A percentile compares a stretch with the other conserved stretches of the same genome.
phyloP scores from a whole-genome alignment of 2,888 invertebrate species.

The Molanna angustata region DNA sequence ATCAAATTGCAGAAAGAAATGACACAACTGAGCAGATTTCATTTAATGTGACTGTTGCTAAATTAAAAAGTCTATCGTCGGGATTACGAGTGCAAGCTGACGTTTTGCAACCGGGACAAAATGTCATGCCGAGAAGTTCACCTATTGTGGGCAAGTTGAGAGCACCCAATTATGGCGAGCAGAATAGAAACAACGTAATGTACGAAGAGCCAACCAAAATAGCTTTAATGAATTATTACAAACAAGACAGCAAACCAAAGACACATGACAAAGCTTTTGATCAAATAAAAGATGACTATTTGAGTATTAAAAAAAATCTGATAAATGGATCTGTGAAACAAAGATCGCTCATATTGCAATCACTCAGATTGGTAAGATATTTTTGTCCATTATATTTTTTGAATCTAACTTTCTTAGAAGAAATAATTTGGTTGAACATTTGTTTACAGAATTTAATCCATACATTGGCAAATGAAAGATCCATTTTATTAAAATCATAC shows the following conservation, averaged over 20 bases:
- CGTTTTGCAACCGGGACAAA: slow-evolving; percentile 17
- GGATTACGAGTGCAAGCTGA: slow-evolving; percentile 25
- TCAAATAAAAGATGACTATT: slow-evolving; percentile 16
- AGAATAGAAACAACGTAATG: background rate
- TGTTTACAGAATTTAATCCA: slow-evolving; percentile 44
- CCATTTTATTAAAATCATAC: slow-evolving; percentile 43
- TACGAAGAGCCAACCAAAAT: slow-evolving; percentile 17
- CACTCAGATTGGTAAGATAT: slow-evolving; percentile 25
- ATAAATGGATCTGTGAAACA: slow-evolving; percentile 24
- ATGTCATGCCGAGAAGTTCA: no score
- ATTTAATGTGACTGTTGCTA: slow-evolving; percentile 24
- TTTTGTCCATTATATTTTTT: background rate
- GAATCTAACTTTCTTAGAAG: background rate
- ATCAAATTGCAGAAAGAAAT: slow-evolving; percentile 4
- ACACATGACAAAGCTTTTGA: slow-evolving; percentile 9
- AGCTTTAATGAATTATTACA: slow-evolving; percentile 16
- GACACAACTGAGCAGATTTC: slow-evolving; percentile 15
- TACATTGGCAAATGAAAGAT: slow-evolving; percentile 40
- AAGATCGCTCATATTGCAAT: slow-evolving; percentile 26
- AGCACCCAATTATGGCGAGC: background rate
- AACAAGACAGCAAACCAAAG: slow-evolving; percentile 4
- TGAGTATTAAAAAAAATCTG: slow-evolving; percentile 22
- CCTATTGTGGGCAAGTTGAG: background rate
- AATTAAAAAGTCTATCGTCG: slow-evolving; percentile 28
- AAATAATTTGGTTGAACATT: slow-evolving; percentile 13